These are phyloP conservation scores for Phylloscopus trochiloides DNA, from an alignment of 2,113 vertebrate species.

Conservation along the genomic window DNA sequence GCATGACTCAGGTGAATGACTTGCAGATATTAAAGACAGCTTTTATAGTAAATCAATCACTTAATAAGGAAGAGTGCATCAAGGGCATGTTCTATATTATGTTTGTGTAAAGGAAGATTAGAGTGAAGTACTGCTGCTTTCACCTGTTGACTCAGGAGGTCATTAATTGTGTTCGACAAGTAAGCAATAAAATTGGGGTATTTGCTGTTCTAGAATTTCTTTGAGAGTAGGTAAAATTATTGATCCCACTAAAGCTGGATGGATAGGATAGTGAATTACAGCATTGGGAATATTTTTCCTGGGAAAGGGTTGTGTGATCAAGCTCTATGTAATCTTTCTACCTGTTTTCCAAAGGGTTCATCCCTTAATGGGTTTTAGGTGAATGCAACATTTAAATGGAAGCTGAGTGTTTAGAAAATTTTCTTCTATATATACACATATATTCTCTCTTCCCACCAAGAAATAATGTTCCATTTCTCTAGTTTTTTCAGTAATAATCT, in stretches of 20 bases:
- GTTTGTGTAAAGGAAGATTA: neutral
- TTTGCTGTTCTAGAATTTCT: neutral
- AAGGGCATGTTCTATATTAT: neutral
- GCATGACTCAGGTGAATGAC: slow-evolving; percentile 44
- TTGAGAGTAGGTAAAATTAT: neutral
- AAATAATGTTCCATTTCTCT: neutral
- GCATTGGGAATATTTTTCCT: neutral
- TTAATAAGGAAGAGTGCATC: neutral
- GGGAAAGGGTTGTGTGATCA: neutral
- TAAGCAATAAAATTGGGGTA: neutral
- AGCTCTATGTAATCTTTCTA: neutral
- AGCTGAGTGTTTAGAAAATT: neutral
- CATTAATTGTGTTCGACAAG: neutral
- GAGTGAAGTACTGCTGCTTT: neutral
- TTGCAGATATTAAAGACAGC: slow-evolving; percentile 12
- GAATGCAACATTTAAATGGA: neutral
- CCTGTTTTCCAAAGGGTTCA: neutral
- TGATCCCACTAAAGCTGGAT: neutral
- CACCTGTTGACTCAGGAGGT: neutral
- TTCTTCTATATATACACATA: neutral
- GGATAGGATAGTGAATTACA: neutral
- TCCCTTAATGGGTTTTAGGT: neutral
- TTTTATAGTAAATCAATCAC: slow-evolving; percentile 26
- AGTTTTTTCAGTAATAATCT: neutral
- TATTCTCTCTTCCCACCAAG: neutral